phyloP scores from a whole-genome alignment of 2,888 invertebrate species.

The Acleris holmiana region DNA sequence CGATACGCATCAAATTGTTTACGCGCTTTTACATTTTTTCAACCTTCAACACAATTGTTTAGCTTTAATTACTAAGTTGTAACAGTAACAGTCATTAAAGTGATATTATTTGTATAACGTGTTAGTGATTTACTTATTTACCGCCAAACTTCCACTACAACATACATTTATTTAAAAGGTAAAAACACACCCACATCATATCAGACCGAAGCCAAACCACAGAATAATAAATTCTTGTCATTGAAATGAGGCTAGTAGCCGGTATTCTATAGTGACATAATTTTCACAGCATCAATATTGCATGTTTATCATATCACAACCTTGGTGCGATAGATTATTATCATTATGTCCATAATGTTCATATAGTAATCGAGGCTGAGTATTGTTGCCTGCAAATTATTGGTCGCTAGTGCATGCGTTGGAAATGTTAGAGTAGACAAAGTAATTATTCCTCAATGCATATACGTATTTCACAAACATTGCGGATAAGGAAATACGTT shows the following conservation, averaged over 20 bases:
- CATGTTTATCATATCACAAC: conserved; percentile 38
- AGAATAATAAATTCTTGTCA: conserved; percentile 4
- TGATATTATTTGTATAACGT: too few species aligned
- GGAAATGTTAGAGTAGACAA: neutral
- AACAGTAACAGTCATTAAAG: too few species aligned
- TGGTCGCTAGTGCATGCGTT: conserved; percentile 35
- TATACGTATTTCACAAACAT: neutral
- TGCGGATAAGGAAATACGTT: neutral
- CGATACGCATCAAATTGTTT: too few species aligned
- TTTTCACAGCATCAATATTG: conserved; percentile 33
- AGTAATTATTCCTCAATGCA: neutral
- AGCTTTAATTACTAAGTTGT: too few species aligned
- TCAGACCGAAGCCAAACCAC: neutral
- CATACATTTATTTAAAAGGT: conserved; percentile 28
- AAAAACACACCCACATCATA: conserved; percentile 30
- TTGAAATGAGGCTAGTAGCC: conserved; percentile 1
- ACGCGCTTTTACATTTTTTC: too few species aligned
- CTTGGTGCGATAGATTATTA: conserved; percentile 42
- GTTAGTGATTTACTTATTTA: too few species aligned
- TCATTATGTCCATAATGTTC: conserved; percentile 44
- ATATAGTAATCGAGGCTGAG: conserved; percentile 59
- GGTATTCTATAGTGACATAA: conserved; percentile 2
- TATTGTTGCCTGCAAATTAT: conserved; percentile 60
- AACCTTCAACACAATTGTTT: too few species aligned
- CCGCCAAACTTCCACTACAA: neutral